These are phyloP conservation scores for Baryphthengus martii DNA, from an alignment of 2,113 vertebrate species.

Conservation along the genomic window DNA sequence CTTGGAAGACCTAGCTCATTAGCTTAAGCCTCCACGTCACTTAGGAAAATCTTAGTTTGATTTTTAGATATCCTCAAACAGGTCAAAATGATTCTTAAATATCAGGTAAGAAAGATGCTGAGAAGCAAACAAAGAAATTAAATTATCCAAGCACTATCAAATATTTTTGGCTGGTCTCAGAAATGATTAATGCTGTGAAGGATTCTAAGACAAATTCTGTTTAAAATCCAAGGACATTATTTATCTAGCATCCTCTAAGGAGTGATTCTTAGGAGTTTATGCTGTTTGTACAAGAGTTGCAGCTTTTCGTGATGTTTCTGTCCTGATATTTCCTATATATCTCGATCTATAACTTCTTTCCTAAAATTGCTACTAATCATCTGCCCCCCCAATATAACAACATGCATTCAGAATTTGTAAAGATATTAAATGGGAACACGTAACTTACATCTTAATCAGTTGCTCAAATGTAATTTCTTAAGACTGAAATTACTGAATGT, in stretches of 20 bases:
- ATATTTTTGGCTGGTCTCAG: conserved; percentile 12
- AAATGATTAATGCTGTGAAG: background rate
- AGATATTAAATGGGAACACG: background rate
- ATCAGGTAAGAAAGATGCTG: background rate
- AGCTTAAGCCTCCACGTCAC: background rate
- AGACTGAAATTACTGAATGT: background rate
- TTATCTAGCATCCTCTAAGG: background rate
- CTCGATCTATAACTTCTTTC: background rate
- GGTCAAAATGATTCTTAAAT: background rate
- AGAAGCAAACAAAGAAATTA: background rate
- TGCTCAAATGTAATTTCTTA: background rate
- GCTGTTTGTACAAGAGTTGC: background rate
- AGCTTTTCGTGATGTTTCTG: background rate
- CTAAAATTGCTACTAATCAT: background rate
- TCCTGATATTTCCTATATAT: background rate
- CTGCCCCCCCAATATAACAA: background rate
- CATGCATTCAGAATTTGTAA: background rate
- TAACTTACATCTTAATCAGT: background rate
- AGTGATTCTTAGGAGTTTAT: background rate
- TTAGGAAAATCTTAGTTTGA: background rate
- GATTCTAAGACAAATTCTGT: background rate
- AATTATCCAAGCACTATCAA: background rate
- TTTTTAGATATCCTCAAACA: background rate
- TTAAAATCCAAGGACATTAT: background rate
- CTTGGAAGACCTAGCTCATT: background rate